phyloP scores from a whole-genome alignment of 2,797 vertebrate genomes.

The Staurois parvus region DNA sequence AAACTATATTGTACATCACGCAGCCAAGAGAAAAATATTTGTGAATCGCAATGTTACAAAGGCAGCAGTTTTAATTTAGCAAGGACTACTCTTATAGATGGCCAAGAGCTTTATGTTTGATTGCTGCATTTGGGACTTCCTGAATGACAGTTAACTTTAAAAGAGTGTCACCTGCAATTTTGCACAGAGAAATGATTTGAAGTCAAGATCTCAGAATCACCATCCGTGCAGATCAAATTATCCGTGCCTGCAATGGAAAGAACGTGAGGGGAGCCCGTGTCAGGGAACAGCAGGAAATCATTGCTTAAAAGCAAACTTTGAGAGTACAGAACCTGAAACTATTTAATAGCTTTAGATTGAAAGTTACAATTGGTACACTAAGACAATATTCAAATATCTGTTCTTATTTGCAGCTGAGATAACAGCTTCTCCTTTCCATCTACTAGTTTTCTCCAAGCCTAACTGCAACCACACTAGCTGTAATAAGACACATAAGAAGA shows the following conservation, averaged over 20 bases:
- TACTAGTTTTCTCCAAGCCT: not conserved
- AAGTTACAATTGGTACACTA: not conserved
- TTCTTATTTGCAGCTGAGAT: not conserved
- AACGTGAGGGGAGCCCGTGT: not conserved
- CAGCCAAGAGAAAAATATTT: not conserved
- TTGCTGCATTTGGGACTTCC: conserved; percentile 18
- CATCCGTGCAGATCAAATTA: conserved; percentile 50
- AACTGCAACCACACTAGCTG: not conserved
- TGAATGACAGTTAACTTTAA: conserved; percentile 47
- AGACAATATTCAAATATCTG: not conserved
- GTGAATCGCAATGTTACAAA: not conserved
- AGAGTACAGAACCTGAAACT: conserved; percentile 16
- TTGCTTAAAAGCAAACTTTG: conserved; percentile 26
- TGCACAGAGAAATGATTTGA: conserved; percentile 35
- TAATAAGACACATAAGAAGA: not conserved
- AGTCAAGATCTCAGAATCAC: conserved; percentile 37
- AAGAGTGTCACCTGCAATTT: conserved; percentile 42
- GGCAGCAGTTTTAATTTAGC: conserved; percentile 23
- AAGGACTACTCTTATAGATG: not conserved
- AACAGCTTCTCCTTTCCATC: not conserved
- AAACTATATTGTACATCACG: too few relatives aligned
- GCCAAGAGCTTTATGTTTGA: conserved; percentile 20
- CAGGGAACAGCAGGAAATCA: conserved; percentile 4
- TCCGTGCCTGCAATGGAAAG: not conserved
- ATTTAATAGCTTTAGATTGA: not conserved